A percentile compares a stretch with the other conserved stretches of the same genome.
Conservation (phyloP, 2,888 invertebrate genomes). For the Zaprionus obscuricornis region DNA sequence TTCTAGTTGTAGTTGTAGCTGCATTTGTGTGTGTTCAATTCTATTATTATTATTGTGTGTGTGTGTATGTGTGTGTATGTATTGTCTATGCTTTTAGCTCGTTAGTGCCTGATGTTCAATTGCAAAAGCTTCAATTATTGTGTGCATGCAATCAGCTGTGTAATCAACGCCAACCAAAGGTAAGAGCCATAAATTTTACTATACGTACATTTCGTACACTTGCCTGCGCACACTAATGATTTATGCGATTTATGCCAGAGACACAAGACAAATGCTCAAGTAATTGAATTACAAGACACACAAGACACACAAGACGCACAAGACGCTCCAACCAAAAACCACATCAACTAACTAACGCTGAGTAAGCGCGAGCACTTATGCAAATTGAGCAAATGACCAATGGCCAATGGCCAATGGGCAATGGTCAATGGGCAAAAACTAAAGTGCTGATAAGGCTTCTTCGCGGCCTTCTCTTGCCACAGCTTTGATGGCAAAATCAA, state of each 20-base stretch:
- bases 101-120: slow-evolving; percentile 49
- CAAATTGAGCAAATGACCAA: slow-evolving; percentile 68
- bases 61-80: background rate
- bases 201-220: slow-evolving; percentile 27
- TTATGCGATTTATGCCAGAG: slow-evolving; percentile 57
- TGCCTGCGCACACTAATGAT: slow-evolving; percentile 55
- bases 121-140: slow-evolving; percentile 62
- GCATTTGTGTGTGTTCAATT: too few relatives aligned
- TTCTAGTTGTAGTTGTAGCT: too few relatives aligned
- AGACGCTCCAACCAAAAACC: slow-evolving; percentile 30
- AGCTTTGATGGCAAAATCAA: slow-evolving; percentile 71
- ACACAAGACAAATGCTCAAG: slow-evolving; percentile 72
- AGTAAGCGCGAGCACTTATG: slow-evolving; percentile 67
- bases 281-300: slow-evolving; percentile 69
- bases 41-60: background rate
- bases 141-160: slow-evolving; percentile 69
- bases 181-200: slow-evolving; percentile 61
- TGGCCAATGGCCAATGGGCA: slow-evolving; percentile 40
- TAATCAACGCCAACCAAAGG: slow-evolving; percentile 56
- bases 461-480: slow-evolving; percentile 19
- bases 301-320: slow-evolving; percentile 4
- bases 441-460: slow-evolving; percentile 41
- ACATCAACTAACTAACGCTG: slow-evolving; percentile 63
- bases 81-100: slow-evolving; percentile 10
- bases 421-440: slow-evolving; percentile 35